phyloP scores from a whole-genome alignment of 2,797 vertebrate genomes.

The Okamejei kenojei region DNA sequence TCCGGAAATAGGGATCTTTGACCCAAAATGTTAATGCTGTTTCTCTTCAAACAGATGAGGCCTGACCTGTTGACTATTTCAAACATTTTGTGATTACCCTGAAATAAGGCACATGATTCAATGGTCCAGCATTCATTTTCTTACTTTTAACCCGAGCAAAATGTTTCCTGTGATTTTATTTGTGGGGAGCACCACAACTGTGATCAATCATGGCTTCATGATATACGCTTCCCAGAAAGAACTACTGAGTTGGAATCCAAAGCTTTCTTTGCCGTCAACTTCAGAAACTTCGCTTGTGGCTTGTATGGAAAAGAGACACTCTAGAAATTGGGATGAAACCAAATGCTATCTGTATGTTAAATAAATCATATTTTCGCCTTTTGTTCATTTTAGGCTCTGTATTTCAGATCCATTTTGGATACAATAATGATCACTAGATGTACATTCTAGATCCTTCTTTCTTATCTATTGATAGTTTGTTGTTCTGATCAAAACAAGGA shows the following conservation, averaged over 20 bases:
- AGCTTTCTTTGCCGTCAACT: not conserved
- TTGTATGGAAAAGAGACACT: not conserved
- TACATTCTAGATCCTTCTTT: not conserved
- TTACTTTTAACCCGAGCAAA: not conserved
- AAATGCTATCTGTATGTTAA: not conserved
- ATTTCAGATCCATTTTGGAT: not conserved
- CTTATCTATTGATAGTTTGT: not conserved
- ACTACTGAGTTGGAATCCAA: not conserved
- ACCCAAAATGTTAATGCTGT: too few relatives aligned
- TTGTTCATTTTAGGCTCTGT: not conserved
- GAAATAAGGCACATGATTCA: not conserved
- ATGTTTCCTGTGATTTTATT: not conserved
- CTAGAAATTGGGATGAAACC: not conserved
- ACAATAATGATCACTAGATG: not conserved
- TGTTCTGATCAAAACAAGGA: not conserved
- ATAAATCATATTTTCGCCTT: not conserved
- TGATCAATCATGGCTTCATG: not conserved
- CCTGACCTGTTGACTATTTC: too few relatives aligned
- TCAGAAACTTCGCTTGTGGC: not conserved
- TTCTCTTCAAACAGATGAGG: too few relatives aligned
- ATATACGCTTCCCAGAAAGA: not conserved
- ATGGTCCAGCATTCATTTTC: not conserved
- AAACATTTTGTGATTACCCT: too few relatives aligned
- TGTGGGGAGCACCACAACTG: not conserved
- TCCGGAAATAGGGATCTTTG: not conserved